Conservation (phyloP, 2,797 vertebrate species). For the Remorina albescens region DNA sequence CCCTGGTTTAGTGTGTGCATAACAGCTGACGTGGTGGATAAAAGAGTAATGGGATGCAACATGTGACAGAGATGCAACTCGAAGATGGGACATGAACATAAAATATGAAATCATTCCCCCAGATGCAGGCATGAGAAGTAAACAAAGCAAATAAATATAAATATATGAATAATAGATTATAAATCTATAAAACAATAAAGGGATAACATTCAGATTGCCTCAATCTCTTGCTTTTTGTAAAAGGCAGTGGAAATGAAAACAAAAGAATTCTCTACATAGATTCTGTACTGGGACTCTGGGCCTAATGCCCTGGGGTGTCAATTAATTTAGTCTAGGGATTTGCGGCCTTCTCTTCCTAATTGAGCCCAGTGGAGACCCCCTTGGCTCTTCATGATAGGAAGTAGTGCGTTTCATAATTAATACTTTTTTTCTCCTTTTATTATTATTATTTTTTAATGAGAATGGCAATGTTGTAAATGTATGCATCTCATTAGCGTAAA, state of each 20-base stretch:
- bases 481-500: slow-evolving; percentile 83
- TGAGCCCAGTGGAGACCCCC: slow-evolving; percentile 87
- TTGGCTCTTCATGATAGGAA: slow-evolving; percentile 82
- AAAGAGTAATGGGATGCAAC: slow-evolving; percentile 60
- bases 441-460: slow-evolving; percentile 88
- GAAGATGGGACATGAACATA: slow-evolving; percentile 48
- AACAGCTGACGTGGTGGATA: slow-evolving; percentile 70
- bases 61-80: slow-evolving; percentile 58
- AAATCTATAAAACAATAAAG: slow-evolving; percentile 72
- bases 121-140: slow-evolving; percentile 58
- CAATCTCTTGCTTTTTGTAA: slow-evolving; percentile 75
- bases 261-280: slow-evolving; percentile 82
- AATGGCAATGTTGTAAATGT: slow-evolving; percentile 85
- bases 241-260: slow-evolving; percentile 80
- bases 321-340: slow-evolving; percentile 90
- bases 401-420: slow-evolving; percentile 86
- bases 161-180: slow-evolving; percentile 63
- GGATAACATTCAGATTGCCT: slow-evolving; percentile 70
- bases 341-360: slow-evolving; percentile 87
- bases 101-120: slow-evolving; percentile 40
- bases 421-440: slow-evolving; percentile 78
- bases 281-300: slow-evolving; percentile 78
- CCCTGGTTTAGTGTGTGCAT: slow-evolving; percentile 64
- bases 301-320: slow-evolving; percentile 86
- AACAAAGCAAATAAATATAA: slow-evolving; percentile 70